Evolutionary conservation across 2,797 vertebrate genomes (phyloP), one percentile per base, ranked within the genome.

Genomic region (Trachurus trachurus): DNA sequence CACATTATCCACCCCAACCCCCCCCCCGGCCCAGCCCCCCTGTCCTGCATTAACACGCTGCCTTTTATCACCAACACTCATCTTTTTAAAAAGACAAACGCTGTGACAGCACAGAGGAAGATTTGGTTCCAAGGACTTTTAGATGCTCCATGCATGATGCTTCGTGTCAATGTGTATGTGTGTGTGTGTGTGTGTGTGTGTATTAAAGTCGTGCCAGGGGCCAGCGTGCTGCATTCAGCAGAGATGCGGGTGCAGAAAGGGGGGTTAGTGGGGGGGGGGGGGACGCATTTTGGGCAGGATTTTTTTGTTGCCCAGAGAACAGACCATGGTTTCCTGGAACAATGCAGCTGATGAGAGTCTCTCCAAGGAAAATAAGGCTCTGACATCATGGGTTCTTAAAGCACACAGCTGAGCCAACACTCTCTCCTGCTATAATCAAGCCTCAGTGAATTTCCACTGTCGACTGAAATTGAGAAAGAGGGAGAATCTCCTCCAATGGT

Each of bases 331-430:
- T 96, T 96, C 96, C 95, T 95, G 95, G 95, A 96, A 96, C 96
- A 96, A 96, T 96, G 95, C 94, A 94, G 92, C 94, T 95, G 95
- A 96, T 95, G 94, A 95, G 92, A 94, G 89, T 84, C 89, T 93
- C 94, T 96, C 95, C 96, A 96, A 96, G 94, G 94, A 96, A 96
- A 96, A 96, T 94, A 96, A 92, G 90, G 88, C 92, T 95, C 95
- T 96, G 96, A 96, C 96, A 96, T 96, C 95, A 96, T 94, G 94
- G 95, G 93, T 95, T 95, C 96, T 95, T 95, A 94, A 95, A 95
- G 92, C 92, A 61, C 83, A 82, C 94, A 95, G 94, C 94, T 95
- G 93, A 94, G 95, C 95, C 95, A 96, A 94, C 94, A 95, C 92
- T 81, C 93, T 71, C 92, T 94, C 92, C 94, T 87, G 91, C 94